These are phyloP conservation scores for Hyperoplus lanceolatus DNA, from an alignment of 2,797 vertebrate species.

Conservation along the genomic window DNA sequence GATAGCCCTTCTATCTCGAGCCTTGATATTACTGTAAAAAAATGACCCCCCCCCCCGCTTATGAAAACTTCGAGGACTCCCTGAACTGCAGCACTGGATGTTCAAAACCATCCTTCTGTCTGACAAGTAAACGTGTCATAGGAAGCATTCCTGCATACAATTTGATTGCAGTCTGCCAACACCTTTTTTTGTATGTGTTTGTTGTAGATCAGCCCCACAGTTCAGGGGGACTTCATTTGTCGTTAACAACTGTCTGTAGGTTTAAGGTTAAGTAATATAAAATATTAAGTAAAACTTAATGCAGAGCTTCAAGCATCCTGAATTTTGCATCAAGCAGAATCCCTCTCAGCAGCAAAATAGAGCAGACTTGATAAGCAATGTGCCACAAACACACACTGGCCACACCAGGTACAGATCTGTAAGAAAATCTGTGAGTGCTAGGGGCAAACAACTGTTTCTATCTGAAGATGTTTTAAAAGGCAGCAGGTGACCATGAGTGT, in stretches of 20 bases:
- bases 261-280: background rate
- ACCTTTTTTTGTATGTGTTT: too few species aligned
- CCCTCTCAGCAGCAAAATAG: slow-evolving; percentile 42
- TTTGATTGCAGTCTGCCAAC: too few species aligned
- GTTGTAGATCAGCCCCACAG: too few species aligned
- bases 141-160: background rate
- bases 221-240: too few species aligned
- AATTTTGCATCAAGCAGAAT: slow-evolving; percentile 42
- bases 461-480: slow-evolving; percentile 6
- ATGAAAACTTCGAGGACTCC: background rate
- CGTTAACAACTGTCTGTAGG: too few species aligned
- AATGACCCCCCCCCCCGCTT: too few species aligned
- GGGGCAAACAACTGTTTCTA: slow-evolving; percentile 30
- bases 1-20: background rate
- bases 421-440: background rate
- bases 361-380: slow-evolving; percentile 12
- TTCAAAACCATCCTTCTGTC: background rate
- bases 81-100: background rate
- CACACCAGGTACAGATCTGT: slow-evolving; percentile 9
- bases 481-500: slow-evolving; percentile 6
- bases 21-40: background rate
- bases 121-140: background rate
- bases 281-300: background rate
- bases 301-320: slow-evolving; percentile 17
- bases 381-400: background rate